A percentile compares a stretch with the other conserved stretches of the same genome.
Evolutionary conservation across 2,888 invertebrate genomes (phyloP).

Genomic region (Danaus chrysippus): DNA sequence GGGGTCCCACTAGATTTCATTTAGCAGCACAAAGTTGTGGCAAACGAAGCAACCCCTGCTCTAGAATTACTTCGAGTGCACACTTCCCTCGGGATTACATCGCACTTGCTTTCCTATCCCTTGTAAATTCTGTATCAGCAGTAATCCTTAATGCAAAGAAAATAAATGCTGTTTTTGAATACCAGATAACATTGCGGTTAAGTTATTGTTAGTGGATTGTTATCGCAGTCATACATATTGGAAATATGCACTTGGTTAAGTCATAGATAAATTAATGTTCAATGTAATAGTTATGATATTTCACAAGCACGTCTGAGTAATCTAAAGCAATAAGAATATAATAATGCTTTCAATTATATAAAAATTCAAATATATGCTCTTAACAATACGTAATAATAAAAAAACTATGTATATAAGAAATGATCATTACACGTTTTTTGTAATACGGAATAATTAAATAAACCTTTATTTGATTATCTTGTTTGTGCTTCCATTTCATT

Average conservation of each 20-base stretch:
- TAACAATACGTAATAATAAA: too few species aligned
- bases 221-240: neutral
- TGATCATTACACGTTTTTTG: too few species aligned
- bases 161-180: constrained; percentile 2
- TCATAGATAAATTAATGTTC: neutral
- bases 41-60: constrained; percentile 39
- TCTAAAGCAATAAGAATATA: neutral
- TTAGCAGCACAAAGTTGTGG: constrained; percentile 25
- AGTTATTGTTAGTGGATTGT: constrained; percentile 3
- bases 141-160: constrained; percentile 2
- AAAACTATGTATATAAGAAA: too few species aligned
- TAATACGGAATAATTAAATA: neutral
- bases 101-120: constrained; percentile 14
- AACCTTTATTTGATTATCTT: neutral
- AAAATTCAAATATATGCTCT: too few species aligned
- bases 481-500: neutral
- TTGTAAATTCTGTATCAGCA: neutral
- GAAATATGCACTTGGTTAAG: neutral
- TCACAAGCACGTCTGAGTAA: neutral
- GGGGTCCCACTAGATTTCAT: constrained; percentile 19
- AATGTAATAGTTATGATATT: neutral
- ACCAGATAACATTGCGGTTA: neutral
- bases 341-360: too few species aligned
- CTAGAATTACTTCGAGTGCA: constrained; percentile 48
- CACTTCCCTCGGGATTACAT: constrained; percentile 17